These are phyloP conservation scores for Sphaerophoria taeniata DNA, from an alignment of 2,888 invertebrate genomes.

Conservation along the genomic window DNA sequence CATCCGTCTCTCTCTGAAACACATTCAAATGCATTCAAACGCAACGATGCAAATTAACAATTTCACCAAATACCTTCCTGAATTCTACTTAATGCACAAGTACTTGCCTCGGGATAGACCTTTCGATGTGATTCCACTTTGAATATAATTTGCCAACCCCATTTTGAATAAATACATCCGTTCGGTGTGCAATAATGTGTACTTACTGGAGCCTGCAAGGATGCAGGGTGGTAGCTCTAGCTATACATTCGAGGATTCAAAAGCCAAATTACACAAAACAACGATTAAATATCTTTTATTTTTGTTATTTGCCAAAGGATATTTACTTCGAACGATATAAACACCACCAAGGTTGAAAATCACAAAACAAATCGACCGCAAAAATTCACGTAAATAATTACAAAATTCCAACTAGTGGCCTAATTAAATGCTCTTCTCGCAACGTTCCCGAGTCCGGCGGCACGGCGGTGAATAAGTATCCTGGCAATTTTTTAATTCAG, in stretches of 20 bases:
- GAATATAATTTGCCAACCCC: neutral
- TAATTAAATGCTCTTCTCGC: slow-evolving; percentile 64
- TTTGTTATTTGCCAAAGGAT: neutral
- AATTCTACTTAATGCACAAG: slow-evolving; percentile 51
- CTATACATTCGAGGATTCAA: slow-evolving; percentile 21
- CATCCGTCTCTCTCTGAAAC: slow-evolving; percentile 1
- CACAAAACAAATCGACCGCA: slow-evolving; percentile 63
- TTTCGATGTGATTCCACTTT: neutral
- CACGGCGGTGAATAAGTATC: neutral
- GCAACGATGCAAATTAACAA: slow-evolving; percentile 64
- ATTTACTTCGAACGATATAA: neutral
- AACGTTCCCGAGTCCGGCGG: neutral
- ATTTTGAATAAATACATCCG: slow-evolving; percentile 1
- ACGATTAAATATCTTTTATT: slow-evolving; percentile 46
- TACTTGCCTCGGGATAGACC: slow-evolving; percentile 3
- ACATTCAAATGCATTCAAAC: slow-evolving; percentile 51
- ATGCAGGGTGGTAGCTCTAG: neutral
- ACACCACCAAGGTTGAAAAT: slow-evolving; percentile 8
- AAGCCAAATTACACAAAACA: slow-evolving; percentile 52
- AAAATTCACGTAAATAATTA: slow-evolving; percentile 69
- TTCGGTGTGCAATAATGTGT: neutral
- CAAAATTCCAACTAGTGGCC: slow-evolving; percentile 71
- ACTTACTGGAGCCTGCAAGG: neutral
- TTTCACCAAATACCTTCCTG: slow-evolving; percentile 51
- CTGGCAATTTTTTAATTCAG: slow-evolving; percentile 8